These are phyloP conservation scores for Stenichneumon culpator DNA, from an alignment of 2,888 invertebrate species.

Conservation along the genomic window DNA sequence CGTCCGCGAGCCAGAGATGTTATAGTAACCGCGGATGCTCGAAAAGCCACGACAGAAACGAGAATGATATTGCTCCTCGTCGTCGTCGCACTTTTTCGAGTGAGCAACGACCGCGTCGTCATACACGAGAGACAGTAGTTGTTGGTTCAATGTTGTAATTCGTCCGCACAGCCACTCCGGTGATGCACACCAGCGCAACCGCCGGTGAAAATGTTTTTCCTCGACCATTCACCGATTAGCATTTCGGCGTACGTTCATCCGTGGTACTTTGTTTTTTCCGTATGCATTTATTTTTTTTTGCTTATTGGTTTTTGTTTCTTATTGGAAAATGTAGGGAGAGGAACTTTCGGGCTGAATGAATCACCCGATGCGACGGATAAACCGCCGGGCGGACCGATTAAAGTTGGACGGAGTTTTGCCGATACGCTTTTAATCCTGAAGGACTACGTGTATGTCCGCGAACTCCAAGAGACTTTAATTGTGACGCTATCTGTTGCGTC, in stretches of 20 bases:
- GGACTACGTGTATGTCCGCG: no score
- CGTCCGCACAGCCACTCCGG: background rate
- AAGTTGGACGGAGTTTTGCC: no score
- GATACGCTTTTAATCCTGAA: no score
- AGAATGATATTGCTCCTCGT: conserved; percentile 45
- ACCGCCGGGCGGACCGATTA: no score
- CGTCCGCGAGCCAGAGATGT: conserved; percentile 36
- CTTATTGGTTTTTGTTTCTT: background rate
- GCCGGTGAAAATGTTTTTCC: conserved; percentile 33
- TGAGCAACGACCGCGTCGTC: conserved; percentile 13
- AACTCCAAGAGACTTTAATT: no score
- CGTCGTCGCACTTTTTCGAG: conserved; percentile 41
- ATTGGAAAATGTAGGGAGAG: background rate
- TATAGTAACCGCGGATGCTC: conserved; percentile 45
- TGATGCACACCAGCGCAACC: background rate
- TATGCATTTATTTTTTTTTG: background rate
- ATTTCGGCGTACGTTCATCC: conserved; percentile 5
- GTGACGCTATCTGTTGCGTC: no score
- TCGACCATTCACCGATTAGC: conserved; percentile 6
- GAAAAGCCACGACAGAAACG: conserved; percentile 25
- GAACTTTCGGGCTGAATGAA: background rate
- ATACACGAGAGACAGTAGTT: conserved; percentile 13
- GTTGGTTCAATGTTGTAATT: conserved; percentile 30
- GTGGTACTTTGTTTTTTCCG: conserved; percentile 23
- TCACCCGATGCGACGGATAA: no score